phyloP scores from a whole-genome alignment of 2,797 vertebrate genomes.

The Cirrhinus mrigala region DNA sequence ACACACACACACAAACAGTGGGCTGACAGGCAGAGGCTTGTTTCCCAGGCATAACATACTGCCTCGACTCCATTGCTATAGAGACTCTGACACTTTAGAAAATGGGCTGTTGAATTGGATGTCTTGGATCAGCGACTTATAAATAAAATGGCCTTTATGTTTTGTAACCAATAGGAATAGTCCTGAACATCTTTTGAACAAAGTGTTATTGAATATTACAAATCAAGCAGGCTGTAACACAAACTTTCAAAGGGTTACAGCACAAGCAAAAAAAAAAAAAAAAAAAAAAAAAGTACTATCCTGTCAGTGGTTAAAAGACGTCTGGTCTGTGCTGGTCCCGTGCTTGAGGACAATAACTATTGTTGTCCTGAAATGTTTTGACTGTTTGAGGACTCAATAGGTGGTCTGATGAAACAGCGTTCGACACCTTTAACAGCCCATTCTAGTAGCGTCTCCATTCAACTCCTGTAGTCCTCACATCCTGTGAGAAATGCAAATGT shows the following conservation, averaged over 20 bases:
- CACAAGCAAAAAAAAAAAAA: not conserved
- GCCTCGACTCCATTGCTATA: constrained; percentile 39
- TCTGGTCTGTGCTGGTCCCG: not conserved
- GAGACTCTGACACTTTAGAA: constrained; percentile 29
- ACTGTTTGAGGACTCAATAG: constrained; percentile 54
- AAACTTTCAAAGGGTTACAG: not conserved
- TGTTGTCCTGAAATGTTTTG: constrained; percentile 32
- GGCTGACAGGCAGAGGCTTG: constrained; percentile 60
- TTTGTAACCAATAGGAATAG: not conserved
- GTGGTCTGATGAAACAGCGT: constrained; percentile 48
- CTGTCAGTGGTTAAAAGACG: not conserved
- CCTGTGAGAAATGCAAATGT: constrained; percentile 58
- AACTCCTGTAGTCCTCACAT: constrained; percentile 32
- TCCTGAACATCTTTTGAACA: not conserved
- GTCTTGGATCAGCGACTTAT: constrained; percentile 12
- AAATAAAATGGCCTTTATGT: not conserved
- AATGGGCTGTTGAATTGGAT: constrained; percentile 6
- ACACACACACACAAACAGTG: constrained; percentile 40
- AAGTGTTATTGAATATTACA: constrained; percentile 6
- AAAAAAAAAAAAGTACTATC: not conserved
- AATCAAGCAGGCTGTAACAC: not conserved
- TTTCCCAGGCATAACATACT: constrained; percentile 67
- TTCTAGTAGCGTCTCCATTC: constrained; percentile 43
- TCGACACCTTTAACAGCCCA: constrained; percentile 52
- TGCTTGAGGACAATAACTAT: constrained; percentile 29